A percentile compares a stretch with the other conserved stretches of the same genome.
phyloP scores from a whole-genome alignment of 2,888 invertebrate species.

The Catotricha subobsoleta region DNA sequence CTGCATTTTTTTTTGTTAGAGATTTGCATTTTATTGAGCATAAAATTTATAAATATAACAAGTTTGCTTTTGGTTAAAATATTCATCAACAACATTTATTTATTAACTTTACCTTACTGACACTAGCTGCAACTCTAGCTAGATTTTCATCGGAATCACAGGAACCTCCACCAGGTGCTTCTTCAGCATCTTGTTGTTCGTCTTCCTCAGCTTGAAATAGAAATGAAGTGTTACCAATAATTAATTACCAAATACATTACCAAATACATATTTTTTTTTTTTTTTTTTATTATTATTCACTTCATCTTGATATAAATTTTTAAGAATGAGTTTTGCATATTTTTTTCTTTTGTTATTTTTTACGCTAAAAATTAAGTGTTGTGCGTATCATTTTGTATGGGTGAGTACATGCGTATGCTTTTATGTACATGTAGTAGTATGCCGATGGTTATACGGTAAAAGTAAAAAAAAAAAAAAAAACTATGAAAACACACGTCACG shows the following conservation, averaged over 20 bases:
- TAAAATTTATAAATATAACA: too few species aligned
- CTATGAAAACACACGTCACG: background rate
- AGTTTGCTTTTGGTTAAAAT: too few species aligned
- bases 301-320: too few species aligned
- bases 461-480: background rate
- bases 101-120: background rate
- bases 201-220: conserved; percentile 7
- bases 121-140: conserved; percentile 8
- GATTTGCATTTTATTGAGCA: too few species aligned
- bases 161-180: conserved; percentile 2
- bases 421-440: too few species aligned
- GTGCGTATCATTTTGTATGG: too few species aligned
- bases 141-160: conserved; percentile 9
- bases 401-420: too few species aligned
- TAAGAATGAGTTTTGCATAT: too few species aligned
- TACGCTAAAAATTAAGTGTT: too few species aligned
- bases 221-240: background rate
- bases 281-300: too few species aligned
- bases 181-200: conserved; percentile 8
- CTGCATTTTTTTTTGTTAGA: background rate
- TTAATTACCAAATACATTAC: background rate
- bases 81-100: background rate
- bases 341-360: too few species aligned
- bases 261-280: background rate
- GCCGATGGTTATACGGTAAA: background rate